Evolutionary conservation across 1,140 invertebrate genomes (phyloP), one percentile per base, ranked within the genome.

Genomic region (Zaprionus davidi): DNA sequence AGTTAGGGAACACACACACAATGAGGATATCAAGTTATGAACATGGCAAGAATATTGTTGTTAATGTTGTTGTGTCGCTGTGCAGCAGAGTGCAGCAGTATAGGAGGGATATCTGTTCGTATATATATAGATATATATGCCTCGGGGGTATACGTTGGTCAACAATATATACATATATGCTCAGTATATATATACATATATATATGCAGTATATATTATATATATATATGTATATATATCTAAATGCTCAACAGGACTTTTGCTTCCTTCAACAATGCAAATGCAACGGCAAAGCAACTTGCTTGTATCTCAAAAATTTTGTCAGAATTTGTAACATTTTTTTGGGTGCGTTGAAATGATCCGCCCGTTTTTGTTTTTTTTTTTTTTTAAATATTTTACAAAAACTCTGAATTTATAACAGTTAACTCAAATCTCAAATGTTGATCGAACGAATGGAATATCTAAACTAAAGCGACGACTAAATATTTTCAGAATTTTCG

Each of bases 261-360:
- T 24, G 36, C 38, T 63, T 69, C 56, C 44, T 79, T 87, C 67
- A 87, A 57, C 58, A 87, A 60, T 71, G 80, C 84, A 64, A 76
- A 53, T 79, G 79, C 79, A 86, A 79, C 57, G 63, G 82, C 84
- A 86, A 83, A 77, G 81, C 80, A 72, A 80, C 59, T 77, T 75
- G 72, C 72, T 75, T 71, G 53, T 70, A 69, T 74, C 76, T 88
- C 57, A 63, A 66, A 70, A 86, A 86, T 83, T 77, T 83, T 72
- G 84, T 71, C 77, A 34, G 55, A 67, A 69, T 80, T 87, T 83
- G 69, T 78, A 81, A 84, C 82, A 84, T 84, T 76, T 78, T 78
- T 81, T 71, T 62, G 44, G 55, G 56, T 59, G 71, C 63, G 57
- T 26, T 38, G 36, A 69, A 69, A 56, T 46, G 9, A 62, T 62